Conservation (phyloP, 2,888 invertebrate genomes). For the Tipula lateralis region DNA sequence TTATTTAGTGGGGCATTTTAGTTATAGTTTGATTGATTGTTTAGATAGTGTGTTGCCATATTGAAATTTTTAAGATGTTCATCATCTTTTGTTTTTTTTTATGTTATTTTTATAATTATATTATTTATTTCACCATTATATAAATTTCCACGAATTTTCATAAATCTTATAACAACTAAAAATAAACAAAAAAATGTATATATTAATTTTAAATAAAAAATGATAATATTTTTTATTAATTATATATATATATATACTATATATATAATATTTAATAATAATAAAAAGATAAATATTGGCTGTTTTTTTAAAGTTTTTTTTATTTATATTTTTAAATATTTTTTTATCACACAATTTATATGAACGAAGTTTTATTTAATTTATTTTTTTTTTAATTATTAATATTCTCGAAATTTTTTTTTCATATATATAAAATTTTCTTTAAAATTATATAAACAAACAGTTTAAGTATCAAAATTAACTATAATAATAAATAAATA, state of each 20-base stretch:
- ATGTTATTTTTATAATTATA: background rate
- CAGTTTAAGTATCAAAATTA: background rate
- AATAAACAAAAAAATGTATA: background rate
- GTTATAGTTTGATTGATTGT: background rate
- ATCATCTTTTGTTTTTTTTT: constrained; percentile 14
- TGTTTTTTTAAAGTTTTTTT: background rate
- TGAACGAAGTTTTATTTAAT: constrained; percentile 11
- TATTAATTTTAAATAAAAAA: background rate
- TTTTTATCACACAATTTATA: constrained; percentile 19
- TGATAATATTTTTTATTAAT: background rate
- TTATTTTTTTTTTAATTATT: background rate
- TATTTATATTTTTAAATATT: background rate
- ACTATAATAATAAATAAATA: background rate
- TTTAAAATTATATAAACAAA: background rate
- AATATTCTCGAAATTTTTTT: background rate
- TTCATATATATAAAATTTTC: background rate
- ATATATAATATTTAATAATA: background rate
- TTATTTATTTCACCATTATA: background rate
- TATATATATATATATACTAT: background rate
- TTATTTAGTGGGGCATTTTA: background rate
- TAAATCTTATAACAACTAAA: constrained; percentile 1
- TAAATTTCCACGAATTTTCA: constrained; percentile 19
- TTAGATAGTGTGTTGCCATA: constrained; percentile 19
- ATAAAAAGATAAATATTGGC: constrained; percentile 24
- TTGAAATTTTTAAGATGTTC: constrained; percentile 29